Percentiles rank a stretch among this genome's conserved stretches.
These are phyloP conservation scores for Chanos chanos DNA, from an alignment of 2,797 vertebrate species.

Conservation along the genomic window DNA sequence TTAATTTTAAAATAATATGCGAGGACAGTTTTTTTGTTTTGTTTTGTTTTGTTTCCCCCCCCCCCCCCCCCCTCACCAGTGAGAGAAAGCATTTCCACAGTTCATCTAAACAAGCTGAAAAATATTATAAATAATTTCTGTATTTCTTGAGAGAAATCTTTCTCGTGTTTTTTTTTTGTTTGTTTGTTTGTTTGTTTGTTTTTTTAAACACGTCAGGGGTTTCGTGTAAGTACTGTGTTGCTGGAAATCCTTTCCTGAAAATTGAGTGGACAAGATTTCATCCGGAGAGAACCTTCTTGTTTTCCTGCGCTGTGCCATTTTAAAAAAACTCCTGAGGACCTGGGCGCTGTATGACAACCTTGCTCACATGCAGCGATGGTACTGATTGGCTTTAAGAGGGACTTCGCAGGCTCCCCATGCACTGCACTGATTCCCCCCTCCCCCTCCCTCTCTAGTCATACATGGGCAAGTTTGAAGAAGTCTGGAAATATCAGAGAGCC, in stretches of 20 bases:
- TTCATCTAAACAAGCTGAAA: constrained; percentile 42
- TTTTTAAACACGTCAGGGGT: too few relatives aligned
- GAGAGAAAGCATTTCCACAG: constrained; percentile 36
- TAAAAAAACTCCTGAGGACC: constrained; percentile 20
- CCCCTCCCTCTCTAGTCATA: constrained; percentile 38
- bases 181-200: too few relatives aligned
- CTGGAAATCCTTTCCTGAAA: constrained; percentile 42
- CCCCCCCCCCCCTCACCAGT: too few relatives aligned
- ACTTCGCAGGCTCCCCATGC: constrained; percentile 42
- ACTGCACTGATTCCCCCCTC: constrained; percentile 35
- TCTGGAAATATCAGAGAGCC: constrained; percentile 42
- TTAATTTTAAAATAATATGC: constrained; percentile 17
- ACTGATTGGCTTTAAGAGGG: constrained; percentile 42
- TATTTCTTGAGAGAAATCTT: constrained; percentile 36
- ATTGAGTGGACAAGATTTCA: constrained; percentile 41
- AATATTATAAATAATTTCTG: constrained; percentile 33
- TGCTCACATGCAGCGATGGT: constrained; percentile 40
- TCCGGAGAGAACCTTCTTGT: constrained; percentile 46
- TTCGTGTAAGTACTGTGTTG: constrained; percentile 42
- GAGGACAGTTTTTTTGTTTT: too few relatives aligned
- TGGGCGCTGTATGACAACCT: constrained; percentile 52
- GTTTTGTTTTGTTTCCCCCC: too few relatives aligned
- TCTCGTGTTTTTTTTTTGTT: constrained; percentile 42
- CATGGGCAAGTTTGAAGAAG: constrained; percentile 42
- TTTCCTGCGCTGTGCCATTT: constrained; percentile 8